Conservation (phyloP, 2,113 vertebrate genomes). For the Mola mola region DNA sequence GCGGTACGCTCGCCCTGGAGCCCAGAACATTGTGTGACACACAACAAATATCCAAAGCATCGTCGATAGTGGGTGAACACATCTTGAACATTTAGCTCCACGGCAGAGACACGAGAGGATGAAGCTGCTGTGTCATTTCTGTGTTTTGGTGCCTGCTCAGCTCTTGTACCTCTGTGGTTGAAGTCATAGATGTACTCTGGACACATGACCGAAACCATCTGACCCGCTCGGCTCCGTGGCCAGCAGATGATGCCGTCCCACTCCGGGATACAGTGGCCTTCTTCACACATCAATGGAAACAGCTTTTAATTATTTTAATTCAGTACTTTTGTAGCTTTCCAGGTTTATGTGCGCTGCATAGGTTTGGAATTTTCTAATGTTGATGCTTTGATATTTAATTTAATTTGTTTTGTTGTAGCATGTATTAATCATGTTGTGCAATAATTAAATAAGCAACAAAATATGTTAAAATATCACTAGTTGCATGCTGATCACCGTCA, state of each 20-base stretch:
- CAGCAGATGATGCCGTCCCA: slow-evolving; percentile 95
- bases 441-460: too few species aligned
- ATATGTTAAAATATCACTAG: too few species aligned
- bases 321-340: not conserved
- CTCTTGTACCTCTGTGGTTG: slow-evolving; percentile 87
- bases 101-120: not conserved
- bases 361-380: too few species aligned
- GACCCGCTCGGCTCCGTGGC: slow-evolving; percentile 81
- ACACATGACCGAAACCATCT: slow-evolving; percentile 84
- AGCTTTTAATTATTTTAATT: not conserved
- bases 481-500: too few species aligned
- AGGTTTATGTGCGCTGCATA: too few species aligned
- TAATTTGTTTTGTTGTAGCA: too few species aligned
- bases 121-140: not conserved
- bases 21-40: accelerated
- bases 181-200: slow-evolving; percentile 93
- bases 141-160: not conserved
- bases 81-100: too few species aligned
- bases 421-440: too few species aligned
- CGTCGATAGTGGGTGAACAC: too few species aligned
- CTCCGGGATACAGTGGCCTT: slow-evolving; percentile 83
- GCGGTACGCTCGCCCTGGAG: slow-evolving; percentile 86
- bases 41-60: too few species aligned
- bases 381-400: too few species aligned
- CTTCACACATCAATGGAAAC: slow-evolving; percentile 66